Evolutionary conservation across 2,797 vertebrate genomes (phyloP), one percentile per base, ranked within the genome.

Genomic region (Acanthiza pusilla): DNA sequence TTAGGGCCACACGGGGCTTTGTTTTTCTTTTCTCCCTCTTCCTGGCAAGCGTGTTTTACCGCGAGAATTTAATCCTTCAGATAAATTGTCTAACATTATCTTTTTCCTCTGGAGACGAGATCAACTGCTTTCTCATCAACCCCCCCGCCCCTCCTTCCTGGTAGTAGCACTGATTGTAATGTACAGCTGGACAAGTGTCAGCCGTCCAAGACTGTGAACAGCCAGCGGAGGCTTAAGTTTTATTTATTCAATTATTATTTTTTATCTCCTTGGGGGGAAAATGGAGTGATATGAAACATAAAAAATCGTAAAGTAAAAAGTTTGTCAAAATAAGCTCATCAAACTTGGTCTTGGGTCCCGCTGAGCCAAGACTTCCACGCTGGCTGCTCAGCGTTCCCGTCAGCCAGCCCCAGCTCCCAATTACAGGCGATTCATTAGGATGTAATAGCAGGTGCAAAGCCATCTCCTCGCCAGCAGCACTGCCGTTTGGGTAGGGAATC

Each of bases 381-480:
- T 21, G 67, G 20, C 43, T 65, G 42, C 5, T 16, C 29, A 12
- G 63, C 32, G 4, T 40, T 68, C 34, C 45, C 18, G 3, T 16
- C 63, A 63, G 54, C 25, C 36, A 27, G 57, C 32, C 51, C 11
- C 20, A 6, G 30, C 63, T 62, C 79, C n/a, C 66, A 57, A 57
- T 73, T 55, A 71, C 34, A 23, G 53, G 48, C 40, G 27, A 76
- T 75, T 92, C 90, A 66, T 85, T 82, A 84, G 76, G 18, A 36
- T 93, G 94, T 85, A 91, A 77, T 13, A 94, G 86, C 97, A 98
- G 97, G 97, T 98, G 97, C 96, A 97, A 77, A 96, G 62, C 34
- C 55, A 55, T 60, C 75, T 60, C 73, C 58, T 19, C 8, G n/a
- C 57, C 81, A 65, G 70, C 76, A 65, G 58, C n/a, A 38, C 27